Base-by-base conservation (phyloP, 2,797 vertebrate species). In the Enteromius paludinosus region DNA sequence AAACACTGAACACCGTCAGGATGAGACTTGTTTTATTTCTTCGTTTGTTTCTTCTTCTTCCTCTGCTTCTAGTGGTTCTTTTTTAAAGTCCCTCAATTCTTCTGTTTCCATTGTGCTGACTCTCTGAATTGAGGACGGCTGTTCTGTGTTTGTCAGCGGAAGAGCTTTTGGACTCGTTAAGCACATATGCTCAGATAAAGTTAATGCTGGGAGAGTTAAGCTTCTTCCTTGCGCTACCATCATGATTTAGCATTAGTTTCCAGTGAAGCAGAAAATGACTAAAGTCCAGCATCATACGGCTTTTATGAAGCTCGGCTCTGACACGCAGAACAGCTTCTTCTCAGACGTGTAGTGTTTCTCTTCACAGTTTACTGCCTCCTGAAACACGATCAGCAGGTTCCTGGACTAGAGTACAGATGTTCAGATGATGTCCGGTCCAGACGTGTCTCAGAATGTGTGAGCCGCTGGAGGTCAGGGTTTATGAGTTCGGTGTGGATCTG, bases 221-320 rank as follows among this genome's bases (percentile, higher is more conserved):
- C 28, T 20, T 54, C 62, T 79, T 68, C 45, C 33, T 6, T 8
- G 33, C 17, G 14, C 64, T 23, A 49, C 47, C 6, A 5, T 69
- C 69, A 18, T 45, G 68, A 45, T 72, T 59, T 14, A 78, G 91
- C 92, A 92, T 94, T 92, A 91, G 93, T 89, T 92, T 91, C 90
- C 89, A 89, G 89, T 88, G 89, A 91, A 91, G 92, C 90, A 90
- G 91, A 92, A 93, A 94, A 93, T 92, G 89, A 89, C 87, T 85
- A 2, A 64, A 85, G 85, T 87, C 89, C 89, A 90, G 90, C 89
- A 90, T 90, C 90, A 90, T 93, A n/a, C 94, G 92, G 90, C 90
- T 93, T 93, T 94, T 92, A 94, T 92, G 89, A 88, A 91, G 84
- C 89, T 72, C 68, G 89, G 86, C 76, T 91, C 86, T 91, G 78